Evolutionary conservation across 2,888 invertebrate species (phyloP).

Genomic region (Calameuta filiformis): DNA sequence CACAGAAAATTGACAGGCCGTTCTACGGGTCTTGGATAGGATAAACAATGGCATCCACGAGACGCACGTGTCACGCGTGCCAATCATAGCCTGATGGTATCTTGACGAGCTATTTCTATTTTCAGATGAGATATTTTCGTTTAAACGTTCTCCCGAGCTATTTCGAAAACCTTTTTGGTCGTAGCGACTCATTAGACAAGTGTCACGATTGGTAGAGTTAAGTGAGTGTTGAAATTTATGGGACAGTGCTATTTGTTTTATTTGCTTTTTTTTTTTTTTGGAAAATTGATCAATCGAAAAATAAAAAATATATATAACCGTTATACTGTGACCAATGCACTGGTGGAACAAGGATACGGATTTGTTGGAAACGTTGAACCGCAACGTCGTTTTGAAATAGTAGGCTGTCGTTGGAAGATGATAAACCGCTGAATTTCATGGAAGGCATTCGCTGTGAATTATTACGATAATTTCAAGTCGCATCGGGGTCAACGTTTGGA

Average conservation of each 20-base stretch:
- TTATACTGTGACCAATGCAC: neutral
- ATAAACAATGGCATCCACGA: neutral
- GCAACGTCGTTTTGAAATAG: neutral
- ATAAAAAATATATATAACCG: no score
- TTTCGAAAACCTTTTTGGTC: constrained; percentile 6
- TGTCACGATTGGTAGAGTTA: constrained; percentile 11
- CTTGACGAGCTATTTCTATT: constrained; percentile 26
- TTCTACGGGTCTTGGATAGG: neutral
- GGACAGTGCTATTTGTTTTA: neutral
- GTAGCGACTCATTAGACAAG: constrained; percentile 3
- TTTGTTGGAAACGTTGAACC: neutral
- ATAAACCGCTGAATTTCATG: neutral
- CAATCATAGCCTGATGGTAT: constrained; percentile 39
- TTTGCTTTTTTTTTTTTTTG: neutral
- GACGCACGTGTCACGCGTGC: constrained; percentile 30
- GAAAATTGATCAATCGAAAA: neutral
- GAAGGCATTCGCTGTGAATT: neutral
- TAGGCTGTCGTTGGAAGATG: neutral
- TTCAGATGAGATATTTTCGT: constrained; percentile 22
- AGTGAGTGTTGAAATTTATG: constrained; percentile 12
- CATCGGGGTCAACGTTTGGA: neutral
- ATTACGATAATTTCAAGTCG: neutral
- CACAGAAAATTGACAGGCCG: neutral
- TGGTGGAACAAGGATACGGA: neutral
- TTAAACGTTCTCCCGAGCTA: constrained; percentile 6